These are phyloP conservation scores for Tetragonisca angustula DNA, from an alignment of 2,888 invertebrate genomes.

Conservation along the genomic window DNA sequence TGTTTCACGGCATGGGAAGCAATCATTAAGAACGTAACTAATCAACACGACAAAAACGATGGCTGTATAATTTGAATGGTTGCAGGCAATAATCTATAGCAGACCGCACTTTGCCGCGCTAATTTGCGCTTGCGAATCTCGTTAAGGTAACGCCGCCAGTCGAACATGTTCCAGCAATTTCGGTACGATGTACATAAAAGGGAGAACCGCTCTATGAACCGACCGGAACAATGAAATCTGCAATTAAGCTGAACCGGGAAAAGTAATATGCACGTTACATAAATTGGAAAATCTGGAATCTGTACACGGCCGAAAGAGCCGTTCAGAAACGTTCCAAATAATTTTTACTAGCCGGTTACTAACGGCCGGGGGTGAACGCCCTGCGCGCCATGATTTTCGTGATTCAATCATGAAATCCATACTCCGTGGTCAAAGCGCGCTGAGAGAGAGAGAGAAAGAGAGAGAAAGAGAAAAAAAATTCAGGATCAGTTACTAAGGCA, in stretches of 20 bases:
- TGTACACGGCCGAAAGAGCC: slow-evolving; percentile 6
- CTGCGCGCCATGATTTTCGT: slow-evolving; percentile 34
- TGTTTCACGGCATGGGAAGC: background rate
- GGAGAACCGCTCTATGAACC: slow-evolving; percentile 42
- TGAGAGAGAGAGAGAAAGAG: background rate
- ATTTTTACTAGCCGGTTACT: slow-evolving; percentile 34
- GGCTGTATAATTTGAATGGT: slow-evolving; percentile 16
- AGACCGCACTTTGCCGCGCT: slow-evolving; percentile 68
- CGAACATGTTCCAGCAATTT: slow-evolving; percentile 39
- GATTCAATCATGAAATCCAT: slow-evolving; percentile 45
- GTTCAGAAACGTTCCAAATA: slow-evolving; percentile 44
- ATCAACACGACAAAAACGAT: slow-evolving; percentile 30
- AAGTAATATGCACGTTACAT: slow-evolving; percentile 42
- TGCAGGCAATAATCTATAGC: slow-evolving; percentile 60
- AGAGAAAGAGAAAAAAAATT: no score
- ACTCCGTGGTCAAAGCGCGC: slow-evolving; percentile 19
- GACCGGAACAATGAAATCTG: slow-evolving; percentile 44
- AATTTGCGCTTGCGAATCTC: slow-evolving; percentile 75
- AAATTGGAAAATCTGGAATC: slow-evolving; percentile 47
- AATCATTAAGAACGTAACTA: slow-evolving; percentile 3
- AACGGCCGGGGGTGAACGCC: slow-evolving; percentile 27
- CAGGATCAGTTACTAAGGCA: slow-evolving; percentile 9
- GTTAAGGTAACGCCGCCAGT: slow-evolving; percentile 69
- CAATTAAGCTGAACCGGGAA: slow-evolving; percentile 37
- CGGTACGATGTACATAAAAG: slow-evolving; percentile 17